Evolutionary conservation across 2,888 invertebrate genomes (phyloP).

Genomic region (Oscheius sp.): DNA sequence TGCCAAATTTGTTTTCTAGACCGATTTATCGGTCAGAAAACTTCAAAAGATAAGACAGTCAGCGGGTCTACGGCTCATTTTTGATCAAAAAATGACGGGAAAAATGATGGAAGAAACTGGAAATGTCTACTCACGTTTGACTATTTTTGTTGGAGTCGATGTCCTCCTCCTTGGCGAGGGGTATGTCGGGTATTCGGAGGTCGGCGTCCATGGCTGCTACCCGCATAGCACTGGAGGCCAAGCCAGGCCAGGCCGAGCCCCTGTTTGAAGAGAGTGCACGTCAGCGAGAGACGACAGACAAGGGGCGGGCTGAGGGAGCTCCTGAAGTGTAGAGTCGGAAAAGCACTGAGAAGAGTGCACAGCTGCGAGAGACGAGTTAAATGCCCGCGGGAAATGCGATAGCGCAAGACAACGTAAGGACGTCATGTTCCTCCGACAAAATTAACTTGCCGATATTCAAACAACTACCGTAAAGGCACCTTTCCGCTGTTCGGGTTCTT

Average conservation of each 20-base stretch:
- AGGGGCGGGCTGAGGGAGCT: slow-evolving; percentile 8
- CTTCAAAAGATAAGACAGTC: no score
- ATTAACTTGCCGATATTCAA: slow-evolving; percentile 23
- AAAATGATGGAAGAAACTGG: slow-evolving; percentile 1
- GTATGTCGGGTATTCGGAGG: slow-evolving; percentile 61
- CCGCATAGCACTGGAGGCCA: slow-evolving; percentile 38
- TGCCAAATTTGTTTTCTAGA: no score
- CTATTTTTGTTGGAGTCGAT: slow-evolving; percentile 44
- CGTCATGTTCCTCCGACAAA: slow-evolving; percentile 6
- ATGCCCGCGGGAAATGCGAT: slow-evolving; percentile 34
- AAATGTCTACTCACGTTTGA: slow-evolving; percentile 30
- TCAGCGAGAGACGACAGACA: slow-evolving; percentile 9
- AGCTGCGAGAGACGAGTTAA: slow-evolving; percentile 25
- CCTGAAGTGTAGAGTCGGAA: slow-evolving; percentile 16
- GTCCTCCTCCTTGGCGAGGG: slow-evolving; percentile 59
- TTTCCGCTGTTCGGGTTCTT: background rate
- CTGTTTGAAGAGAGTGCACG: background rate
- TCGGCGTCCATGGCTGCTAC: slow-evolving; percentile 50
- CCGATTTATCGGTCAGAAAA: no score
- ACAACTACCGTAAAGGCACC: background rate
- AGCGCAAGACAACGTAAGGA: slow-evolving; percentile 26
- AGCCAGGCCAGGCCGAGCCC: slow-evolving; percentile 18
- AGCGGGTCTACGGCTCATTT: no score
- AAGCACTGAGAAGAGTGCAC: slow-evolving; percentile 22
- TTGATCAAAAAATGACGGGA: background rate